Base-by-base conservation (phyloP, 2,888 invertebrate species). In the Elmis aenea region DNA sequence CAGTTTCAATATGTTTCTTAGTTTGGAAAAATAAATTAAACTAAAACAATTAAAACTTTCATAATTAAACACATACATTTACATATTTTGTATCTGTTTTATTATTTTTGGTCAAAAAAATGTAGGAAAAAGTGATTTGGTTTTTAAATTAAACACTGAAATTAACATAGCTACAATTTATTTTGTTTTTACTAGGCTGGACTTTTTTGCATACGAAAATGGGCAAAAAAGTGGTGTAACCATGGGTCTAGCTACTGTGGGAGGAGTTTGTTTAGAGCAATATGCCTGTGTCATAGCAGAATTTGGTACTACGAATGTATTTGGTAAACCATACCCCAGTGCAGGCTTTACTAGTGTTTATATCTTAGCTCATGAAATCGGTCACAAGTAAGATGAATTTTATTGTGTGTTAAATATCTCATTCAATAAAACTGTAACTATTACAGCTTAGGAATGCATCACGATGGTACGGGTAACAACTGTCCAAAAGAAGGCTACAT, bases 301-400 rank as follows among this genome's bases (percentile, higher is more conserved):
- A 71, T 75, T 86, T 51, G 86, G 86, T 23, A 78, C 82, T 1
- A 76, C 77, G 1, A 84, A 85, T 66, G 66, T 75, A 24, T 76
- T 81, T 52, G 85, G 85, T 26, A 79, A 83, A 45, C 85, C 86
- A 2, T 86, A 85, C 66, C 86, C 86, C 3, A 86, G 86, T 20
- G 83, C 86, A 13, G 86, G 87, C n/a, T 85, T 86, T 62, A 84
- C 84, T 10, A 85, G 86, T 29, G 82, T 87, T 54, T 87, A 84
- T 65, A 83, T 87, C 58, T 75, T 85, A 44, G 86, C 86, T 1
- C 87, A 87, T 62, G 88, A 87, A 72, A 85, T 88, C 42, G 87
- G 86, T 44, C 87, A 85, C 67, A 86, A 85, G 85, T 86, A 74
- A 70, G 74, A 33, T 6, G 2, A 12, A 26, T 3, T 26, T 23